A percentile compares a stretch with the other conserved stretches of the same genome.
Conservation (phyloP, 2,888 invertebrate species). For the Cepaea hortensis region DNA sequence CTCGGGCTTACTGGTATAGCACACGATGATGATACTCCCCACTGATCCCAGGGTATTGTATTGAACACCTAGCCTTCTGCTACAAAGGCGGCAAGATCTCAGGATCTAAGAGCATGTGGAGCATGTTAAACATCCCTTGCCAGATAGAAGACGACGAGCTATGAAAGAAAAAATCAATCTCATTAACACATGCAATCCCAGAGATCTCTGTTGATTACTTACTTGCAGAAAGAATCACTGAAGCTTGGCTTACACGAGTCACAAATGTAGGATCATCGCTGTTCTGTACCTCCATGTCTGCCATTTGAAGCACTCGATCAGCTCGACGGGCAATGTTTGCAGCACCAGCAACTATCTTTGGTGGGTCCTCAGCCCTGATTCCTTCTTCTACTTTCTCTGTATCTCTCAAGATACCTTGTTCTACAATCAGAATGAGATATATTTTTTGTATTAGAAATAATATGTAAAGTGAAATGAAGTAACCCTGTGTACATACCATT, state of each 20-base stretch:
- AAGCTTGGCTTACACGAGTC: conserved; percentile 88
- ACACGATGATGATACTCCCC: too few species aligned
- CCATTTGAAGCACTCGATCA: conserved; percentile 96
- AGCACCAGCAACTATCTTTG: conserved; percentile 98
- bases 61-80: too few species aligned
- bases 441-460: not conserved
- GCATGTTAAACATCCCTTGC: too few species aligned
- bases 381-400: conserved; percentile 97
- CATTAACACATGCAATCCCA: not conserved
- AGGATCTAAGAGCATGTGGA: too few species aligned
- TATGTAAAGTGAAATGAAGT: too few species aligned
- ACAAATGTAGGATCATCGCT: conserved; percentile 96
- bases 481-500: too few species aligned
- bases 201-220: conserved; percentile 66
- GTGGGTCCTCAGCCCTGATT: conserved; percentile 90
- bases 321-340: conserved; percentile 95
- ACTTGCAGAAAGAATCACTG: conserved; percentile 88
- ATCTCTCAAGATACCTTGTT: conserved; percentile 96
- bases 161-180: too few species aligned
- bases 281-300: conserved; percentile 97
- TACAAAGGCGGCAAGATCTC: too few species aligned
- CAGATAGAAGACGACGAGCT: too few species aligned
- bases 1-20: too few species aligned
- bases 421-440: conserved; percentile 77
- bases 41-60: too few species aligned